Base-by-base conservation (phyloP, 1,140 invertebrate genomes). In the Drosophila sproati region DNA sequence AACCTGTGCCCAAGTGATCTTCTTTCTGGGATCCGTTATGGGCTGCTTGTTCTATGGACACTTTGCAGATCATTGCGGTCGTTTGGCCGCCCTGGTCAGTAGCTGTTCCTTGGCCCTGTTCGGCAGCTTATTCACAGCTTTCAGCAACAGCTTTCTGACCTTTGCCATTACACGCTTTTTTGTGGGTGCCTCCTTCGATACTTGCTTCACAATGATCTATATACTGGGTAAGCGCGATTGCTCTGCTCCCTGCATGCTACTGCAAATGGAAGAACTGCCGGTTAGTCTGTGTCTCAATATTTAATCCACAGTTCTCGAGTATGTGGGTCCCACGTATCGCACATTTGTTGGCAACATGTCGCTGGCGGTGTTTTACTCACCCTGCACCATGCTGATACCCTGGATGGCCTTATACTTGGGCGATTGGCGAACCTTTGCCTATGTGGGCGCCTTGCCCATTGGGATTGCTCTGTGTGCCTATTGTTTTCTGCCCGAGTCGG, bases 191-290 rank as follows among this genome's bases (percentile, higher is more conserved):
- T 96, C 96, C 2, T 98, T 96, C 88, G 97, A 97, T 90, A 97
- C 97, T 82, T 97, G 96, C 86, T 97, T 97, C 91, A 97, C 96
- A 8, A 97, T 97, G 96, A 97, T 97, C 95, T 98, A 97, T 76
- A 97, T 98, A 89, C 93, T 98, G 75, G 96, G 96, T 97, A 93
- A 94, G 94, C 3, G 32, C 10, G 2, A 37, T 37, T 2, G 6
- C 20, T 43, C 39, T n/a, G 10, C 3, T 64, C 5, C 20, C 0
- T 32, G 6, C 7, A n/a, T 47, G 12, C 12, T 12, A 12, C 12
- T 12, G 12, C 12, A 12, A 12, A 12, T 12, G 12, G 12, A 12
- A 12, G 12, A 12, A 12, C 12, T 12, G 12, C 12, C 12, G 12
- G 12, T 12, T 12, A 12, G 12, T 12, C 12, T 12, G 12, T 12